Evolutionary conservation across 2,888 invertebrate species (phyloP), one percentile per base, ranked within the genome.

Genomic region (Leucania comma): DNA sequence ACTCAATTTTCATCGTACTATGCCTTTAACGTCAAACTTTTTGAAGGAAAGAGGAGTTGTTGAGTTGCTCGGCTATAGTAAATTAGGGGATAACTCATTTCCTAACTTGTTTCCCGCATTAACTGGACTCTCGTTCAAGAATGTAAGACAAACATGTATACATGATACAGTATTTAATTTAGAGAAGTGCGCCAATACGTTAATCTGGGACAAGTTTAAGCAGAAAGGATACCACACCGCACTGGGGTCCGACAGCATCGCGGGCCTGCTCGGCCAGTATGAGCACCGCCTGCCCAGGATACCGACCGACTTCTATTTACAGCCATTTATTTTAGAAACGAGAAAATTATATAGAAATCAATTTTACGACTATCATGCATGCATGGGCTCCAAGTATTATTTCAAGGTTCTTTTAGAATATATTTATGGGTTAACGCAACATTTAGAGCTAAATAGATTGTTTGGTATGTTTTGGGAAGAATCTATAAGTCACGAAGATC

Each of bases 21-120:
- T 99, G 97, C 97, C 97, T 0, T 94, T 95, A 80, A 98, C 98
- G 0, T 92, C 96, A 20, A 86, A 93, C 6, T 96, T 96, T 78
- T 92, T 98, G 66, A 92, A 95, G 35, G 88, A 96, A 5, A 91
- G 97, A 46, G 96, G 96, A 0, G 97, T 97, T 20, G 94, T 98
- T n/a, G 98, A 98, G 87, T 95, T 99, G 89, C 90, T 97, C 74
- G 99, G 99, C 1, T 99, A 98, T 91, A 98, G 98, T 88, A 99
- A 99, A 95, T 97, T 99, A 3, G 99, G 97, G 0, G 99, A 99
- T 91, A 99, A 99, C 89, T 98, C 99, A 0, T 98, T 97, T 88
- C 98, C 98, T 0, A 99, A 99, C 91, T 89, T 99, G 56, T 96
- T 98, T 51, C 98, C 99, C 0, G 95, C 98, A 56, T 92, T 99